Base-by-base conservation (phyloP, 1,140 invertebrate species). In the Heliothis subflexa region DNA sequence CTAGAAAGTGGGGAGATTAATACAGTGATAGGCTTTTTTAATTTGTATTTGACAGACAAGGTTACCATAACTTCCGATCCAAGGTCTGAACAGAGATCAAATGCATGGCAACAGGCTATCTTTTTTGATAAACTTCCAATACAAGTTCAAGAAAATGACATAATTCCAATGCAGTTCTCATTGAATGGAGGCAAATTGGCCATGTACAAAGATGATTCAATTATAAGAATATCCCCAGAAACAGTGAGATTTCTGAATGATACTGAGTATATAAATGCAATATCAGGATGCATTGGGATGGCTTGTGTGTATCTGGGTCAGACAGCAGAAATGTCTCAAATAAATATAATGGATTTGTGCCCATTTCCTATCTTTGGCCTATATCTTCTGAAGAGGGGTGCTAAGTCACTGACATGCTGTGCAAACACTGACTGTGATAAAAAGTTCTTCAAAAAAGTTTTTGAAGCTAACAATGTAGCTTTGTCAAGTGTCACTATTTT, bases 81-180 rank as follows among this genome's bases (percentile, higher is more conserved):
- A 3, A 86, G 80, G 66, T 86, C 95, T 13, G 91, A 94, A 5
- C 93, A 93, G 11, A 86, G 92, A 72, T 94, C 95, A 28, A 95
- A 95, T 79, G 97, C 97, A 85, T 98, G 97, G 97, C 97, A 98
- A 88, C 96, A 97, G 88, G 97, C 97, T 25, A 91, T 98, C 25
- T 97, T 97, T 86, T 95, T 95, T 85, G 89, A 95, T 71, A 86
- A 86, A 50, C 78, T 94, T 91, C 93, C 93, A 45, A 87, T 85
- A 25, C 74, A 88, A 45, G 79, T 95, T 11, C 83, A 87, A 64
- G 83, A 88, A 73, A 83, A 88, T 84, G 88, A 95, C 80, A 86
- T 89, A 49, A 80, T 93, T 18, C 87, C 89, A 79, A 80, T 94
- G 64, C 88, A 94, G 79, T 88, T 96, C 47, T 88, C 94, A 50